phyloP scores from a whole-genome alignment of 2,888 invertebrate species.

The Heteromurus nitidus region DNA sequence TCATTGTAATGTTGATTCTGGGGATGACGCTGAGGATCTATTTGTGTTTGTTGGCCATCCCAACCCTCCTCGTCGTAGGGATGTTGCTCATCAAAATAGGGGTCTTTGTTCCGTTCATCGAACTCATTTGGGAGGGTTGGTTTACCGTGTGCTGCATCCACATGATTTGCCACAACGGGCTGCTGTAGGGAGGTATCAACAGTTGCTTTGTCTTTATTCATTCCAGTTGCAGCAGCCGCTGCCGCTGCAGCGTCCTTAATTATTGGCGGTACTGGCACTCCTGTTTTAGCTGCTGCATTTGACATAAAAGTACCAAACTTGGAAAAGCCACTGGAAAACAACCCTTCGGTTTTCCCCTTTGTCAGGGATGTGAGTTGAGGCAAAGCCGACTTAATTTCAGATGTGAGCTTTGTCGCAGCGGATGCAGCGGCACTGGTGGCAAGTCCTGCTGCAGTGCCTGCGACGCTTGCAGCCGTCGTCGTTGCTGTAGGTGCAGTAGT shows the following conservation, averaged over 20 bases:
- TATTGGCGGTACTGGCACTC: slow-evolving; percentile 63
- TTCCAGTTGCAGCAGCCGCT: slow-evolving; percentile 33
- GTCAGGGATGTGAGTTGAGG: slow-evolving; percentile 64
- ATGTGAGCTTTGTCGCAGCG: slow-evolving; percentile 66
- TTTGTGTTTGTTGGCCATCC: slow-evolving; percentile 32
- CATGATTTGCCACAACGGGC: slow-evolving; percentile 55
- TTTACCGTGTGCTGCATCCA: slow-evolving; percentile 43
- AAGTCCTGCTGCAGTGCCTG: slow-evolving; percentile 30
- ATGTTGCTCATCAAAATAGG: slow-evolving; percentile 47
- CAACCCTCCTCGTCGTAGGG: slow-evolving; percentile 40
- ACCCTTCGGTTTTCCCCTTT: slow-evolving; percentile 67
- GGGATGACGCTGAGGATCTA: slow-evolving; percentile 35
- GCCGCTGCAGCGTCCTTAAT: slow-evolving; percentile 60
- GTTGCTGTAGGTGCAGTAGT: too few relatives aligned
- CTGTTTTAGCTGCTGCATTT: slow-evolving; percentile 68
- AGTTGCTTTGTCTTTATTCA: slow-evolving; percentile 43
- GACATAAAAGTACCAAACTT: slow-evolving; percentile 67
- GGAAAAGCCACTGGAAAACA: slow-evolving; percentile 68
- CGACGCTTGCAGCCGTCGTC: slow-evolving; percentile 3
- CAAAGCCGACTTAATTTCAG: slow-evolving; percentile 68
- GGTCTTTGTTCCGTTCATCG: slow-evolving; percentile 40
- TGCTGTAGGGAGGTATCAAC: slow-evolving; percentile 47
- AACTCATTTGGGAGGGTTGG: slow-evolving; percentile 34
- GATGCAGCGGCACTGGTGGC: slow-evolving; percentile 52
- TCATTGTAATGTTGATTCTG: slow-evolving; percentile 52